Base-by-base conservation (phyloP, 2,113 vertebrate species). In the Columbina picui region DNA sequence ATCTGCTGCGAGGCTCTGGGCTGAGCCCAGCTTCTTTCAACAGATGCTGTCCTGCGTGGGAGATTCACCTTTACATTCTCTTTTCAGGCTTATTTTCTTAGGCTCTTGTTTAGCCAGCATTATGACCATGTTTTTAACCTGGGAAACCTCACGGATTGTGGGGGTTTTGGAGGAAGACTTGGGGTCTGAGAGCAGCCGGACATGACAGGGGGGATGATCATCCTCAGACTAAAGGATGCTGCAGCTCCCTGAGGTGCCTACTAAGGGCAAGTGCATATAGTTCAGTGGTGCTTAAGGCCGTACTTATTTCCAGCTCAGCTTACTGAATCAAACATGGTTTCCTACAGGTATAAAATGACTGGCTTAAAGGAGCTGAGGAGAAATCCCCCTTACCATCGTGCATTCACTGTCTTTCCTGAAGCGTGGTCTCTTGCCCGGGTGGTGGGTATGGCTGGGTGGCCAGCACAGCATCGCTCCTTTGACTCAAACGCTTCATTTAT, bases 111-210 rank as follows among this genome's bases (percentile, higher is more conserved):
- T 12, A 81, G 45, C n/a, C 25, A 75, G 73, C 36, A 76, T 68
- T 27, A 6, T 2, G 43, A 9, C 13, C 29, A 27, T 12, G 6
- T 34, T 68, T 71, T 56, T 68, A 82, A 82, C 41, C 17, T 63
- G 23, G 20, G 52, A 53, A 77, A 45, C 34, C 1, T 8, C 0
- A 0, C 78, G 55, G 60, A 2, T 1, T 1, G 4, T 0, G 4
- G 19, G 27, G 49, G 29, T 32, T 60, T 53, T 68, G 77, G 83
- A 61, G 65, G 52, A 45, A 80, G 76, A 43, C 0, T 0, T 19
- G 25, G 56, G 23, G 9, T 52, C 60, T 3, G 3, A 45, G 36
- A 53, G 67, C 49, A 30, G 70, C 21, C 57, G 10, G 38, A 16
- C 3, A 7, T 50, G 56, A 36, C 30, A 12, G 26, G 7, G 13